Conservation (phyloP, 1,140 invertebrate genomes). For the Drosophila nasuta region DNA sequence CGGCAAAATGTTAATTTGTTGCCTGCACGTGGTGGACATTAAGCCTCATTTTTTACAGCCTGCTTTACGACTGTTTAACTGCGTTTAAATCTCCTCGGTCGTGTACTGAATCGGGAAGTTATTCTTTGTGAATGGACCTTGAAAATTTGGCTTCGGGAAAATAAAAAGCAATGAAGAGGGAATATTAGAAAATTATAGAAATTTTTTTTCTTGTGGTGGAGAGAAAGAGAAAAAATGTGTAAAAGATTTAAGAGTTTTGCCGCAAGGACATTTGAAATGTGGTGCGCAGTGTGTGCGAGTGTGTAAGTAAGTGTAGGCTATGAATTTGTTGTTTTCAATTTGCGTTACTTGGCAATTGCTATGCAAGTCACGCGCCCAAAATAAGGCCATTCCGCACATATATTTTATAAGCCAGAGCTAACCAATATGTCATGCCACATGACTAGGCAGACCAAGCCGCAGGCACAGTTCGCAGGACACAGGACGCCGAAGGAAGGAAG, state of each 20-base stretch:
- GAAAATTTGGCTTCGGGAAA: background rate
- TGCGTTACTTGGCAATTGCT: constrained; percentile 65
- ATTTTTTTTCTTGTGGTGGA: background rate
- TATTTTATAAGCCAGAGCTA: constrained; percentile 36
- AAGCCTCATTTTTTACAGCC: constrained; percentile 8
- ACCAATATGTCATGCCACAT: constrained; percentile 51
- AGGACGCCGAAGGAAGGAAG: background rate
- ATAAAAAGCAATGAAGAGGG: background rate
- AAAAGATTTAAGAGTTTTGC: constrained; percentile 2
- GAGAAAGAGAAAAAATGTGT: background rate
- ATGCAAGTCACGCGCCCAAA: constrained; percentile 75
- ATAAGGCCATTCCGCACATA: constrained; percentile 34
- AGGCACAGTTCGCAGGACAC: background rate
- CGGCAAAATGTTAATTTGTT: constrained; percentile 18
- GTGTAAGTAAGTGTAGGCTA: constrained; percentile 47
- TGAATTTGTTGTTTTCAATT: constrained; percentile 75
- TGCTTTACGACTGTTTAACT: constrained; percentile 26
- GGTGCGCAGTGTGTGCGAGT: constrained; percentile 54
- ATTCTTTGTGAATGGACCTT: background rate
- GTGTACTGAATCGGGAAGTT: background rate
- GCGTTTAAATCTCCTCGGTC: constrained; percentile 1
- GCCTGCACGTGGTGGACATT: constrained; percentile 16
- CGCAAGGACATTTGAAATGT: constrained; percentile 44
- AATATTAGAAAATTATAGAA: constrained; percentile 9
- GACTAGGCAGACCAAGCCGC: background rate